Percentiles rank a stretch among this genome's conserved stretches.
Evolutionary conservation across 2,113 vertebrate species (phyloP).

Genomic region (Chloropsis hardwickii): DNA sequence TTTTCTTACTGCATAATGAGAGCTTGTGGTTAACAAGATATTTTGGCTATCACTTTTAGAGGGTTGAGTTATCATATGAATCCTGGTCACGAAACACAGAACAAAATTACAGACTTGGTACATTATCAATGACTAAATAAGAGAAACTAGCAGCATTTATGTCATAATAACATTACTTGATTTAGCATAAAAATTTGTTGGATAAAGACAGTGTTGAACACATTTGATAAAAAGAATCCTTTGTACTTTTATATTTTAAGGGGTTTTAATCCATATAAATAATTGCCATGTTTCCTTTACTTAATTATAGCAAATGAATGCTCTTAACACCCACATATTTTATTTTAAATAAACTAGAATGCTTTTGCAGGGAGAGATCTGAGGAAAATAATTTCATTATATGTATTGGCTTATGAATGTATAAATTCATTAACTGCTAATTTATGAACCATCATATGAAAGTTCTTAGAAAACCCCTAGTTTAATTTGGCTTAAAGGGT

Average conservation of each 20-base stretch:
- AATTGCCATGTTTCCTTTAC: background rate
- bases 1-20: background rate
- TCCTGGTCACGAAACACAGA: background rate
- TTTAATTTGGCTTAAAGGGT: background rate
- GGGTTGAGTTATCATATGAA: background rate
- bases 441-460: background rate
- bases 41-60: background rate
- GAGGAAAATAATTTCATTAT: background rate
- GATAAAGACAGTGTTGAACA: background rate
- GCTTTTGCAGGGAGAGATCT: background rate
- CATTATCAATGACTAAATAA: background rate
- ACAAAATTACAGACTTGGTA: background rate
- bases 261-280: background rate
- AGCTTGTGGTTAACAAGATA: background rate
- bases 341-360: background rate
- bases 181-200: background rate
- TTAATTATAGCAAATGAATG: background rate
- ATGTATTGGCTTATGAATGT: background rate
- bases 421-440: background rate
- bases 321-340: background rate
- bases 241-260: background rate
- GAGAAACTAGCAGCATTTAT: background rate
- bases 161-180: background rate
- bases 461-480: background rate
- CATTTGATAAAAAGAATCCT: background rate